Evolutionary conservation across 2,888 invertebrate genomes (phyloP), one percentile per base, ranked within the genome.

Genomic region (Elysia crispata): DNA sequence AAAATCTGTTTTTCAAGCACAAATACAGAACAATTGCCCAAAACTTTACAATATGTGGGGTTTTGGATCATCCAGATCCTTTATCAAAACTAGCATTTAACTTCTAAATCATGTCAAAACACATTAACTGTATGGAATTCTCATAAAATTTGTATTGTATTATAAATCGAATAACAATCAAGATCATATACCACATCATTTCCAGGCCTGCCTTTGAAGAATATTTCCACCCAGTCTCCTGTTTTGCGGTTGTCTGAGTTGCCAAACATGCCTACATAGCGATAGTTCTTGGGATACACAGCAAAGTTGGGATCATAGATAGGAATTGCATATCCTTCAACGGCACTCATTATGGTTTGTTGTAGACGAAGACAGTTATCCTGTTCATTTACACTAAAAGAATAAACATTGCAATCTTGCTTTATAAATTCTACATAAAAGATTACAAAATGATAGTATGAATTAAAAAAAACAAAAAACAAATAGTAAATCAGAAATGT

Each of bases 171-270:
- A n/a, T n/a, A n/a, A n/a, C n/a, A n/a, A n/a, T n/a, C n/a, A n/a
- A n/a, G n/a, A n/a, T 41, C 69, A 33, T 31, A 33, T 41, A 41
- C 41, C 41, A 41, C 41, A 41, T 41, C 41, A 41, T 41, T 41
- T 41, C 41, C 54, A 8, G 85, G 87, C 54, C 85, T 77, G 41
- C 85, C 83, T 72, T 84, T 79, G 25, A 77, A 81, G 1, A 87
- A 54, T 33, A 91, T 86, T 30, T 85, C 83, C 25, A 91, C 87
- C 91, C 91, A 92, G 85, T 92, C 92, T 11, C 90, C 91, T 20
- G 87, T 85, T 28, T 84, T 84, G 28, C 83, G 81, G 3, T 84
- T 78, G 18, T 82, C 85, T 0, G 90, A 87, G 85, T 91, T 90
- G 15, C 90, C 92, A 84, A 91, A 92, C 15, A 88, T 88, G 13